Conservation (phyloP, 1,140 invertebrate species). For the Sinella curviseta region DNA sequence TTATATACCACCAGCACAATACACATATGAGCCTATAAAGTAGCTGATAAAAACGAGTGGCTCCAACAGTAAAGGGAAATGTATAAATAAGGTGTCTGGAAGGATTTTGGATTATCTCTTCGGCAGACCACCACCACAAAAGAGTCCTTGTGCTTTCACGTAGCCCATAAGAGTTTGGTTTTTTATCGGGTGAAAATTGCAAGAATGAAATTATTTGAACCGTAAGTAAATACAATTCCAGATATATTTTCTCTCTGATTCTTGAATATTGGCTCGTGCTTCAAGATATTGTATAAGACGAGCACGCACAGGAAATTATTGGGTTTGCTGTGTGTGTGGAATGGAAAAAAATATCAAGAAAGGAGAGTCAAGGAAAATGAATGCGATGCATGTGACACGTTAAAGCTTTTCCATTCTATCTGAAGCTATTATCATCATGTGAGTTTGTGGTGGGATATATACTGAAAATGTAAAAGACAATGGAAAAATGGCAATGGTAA, state of each 20-base stretch:
- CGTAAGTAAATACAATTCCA: background rate
- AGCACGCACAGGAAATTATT: constrained; percentile 12
- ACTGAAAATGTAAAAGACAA: constrained; percentile 11
- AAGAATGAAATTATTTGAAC: constrained; percentile 13
- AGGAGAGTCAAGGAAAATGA: background rate
- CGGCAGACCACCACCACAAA: background rate
- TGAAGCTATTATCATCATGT: background rate
- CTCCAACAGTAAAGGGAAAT: background rate
- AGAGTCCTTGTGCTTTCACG: too few relatives aligned
- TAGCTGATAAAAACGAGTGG: background rate
- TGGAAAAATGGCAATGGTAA: constrained; percentile 19
- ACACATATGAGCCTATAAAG: too few relatives aligned
- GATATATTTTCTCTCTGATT: too few relatives aligned
- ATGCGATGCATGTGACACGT: constrained; percentile 11
- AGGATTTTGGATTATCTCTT: background rate
- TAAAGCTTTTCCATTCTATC: background rate
- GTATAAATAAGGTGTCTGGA: background rate
- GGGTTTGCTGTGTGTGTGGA: background rate
- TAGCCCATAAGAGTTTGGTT: too few relatives aligned
- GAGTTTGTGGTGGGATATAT: background rate
- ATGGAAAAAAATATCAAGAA: background rate
- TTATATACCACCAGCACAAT: background rate
- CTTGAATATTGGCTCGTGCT: too few relatives aligned
- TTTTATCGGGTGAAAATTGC: constrained; percentile 12
- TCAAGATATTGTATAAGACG: background rate